Base-by-base conservation (phyloP, 2,888 invertebrate genomes). In the Patella caerulea region DNA sequence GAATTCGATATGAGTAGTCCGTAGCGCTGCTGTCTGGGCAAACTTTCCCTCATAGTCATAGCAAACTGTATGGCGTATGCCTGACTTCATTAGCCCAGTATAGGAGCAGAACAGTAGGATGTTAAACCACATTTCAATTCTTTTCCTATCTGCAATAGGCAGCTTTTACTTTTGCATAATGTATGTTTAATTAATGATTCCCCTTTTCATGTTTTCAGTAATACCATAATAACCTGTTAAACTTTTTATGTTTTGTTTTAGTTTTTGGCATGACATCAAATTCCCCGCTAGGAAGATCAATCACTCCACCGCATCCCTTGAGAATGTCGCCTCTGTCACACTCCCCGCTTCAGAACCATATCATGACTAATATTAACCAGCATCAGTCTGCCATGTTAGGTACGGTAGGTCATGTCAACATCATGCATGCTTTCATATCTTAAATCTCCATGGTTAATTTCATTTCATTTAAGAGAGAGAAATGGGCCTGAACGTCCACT, bases 231-330 rank as follows among this genome's bases (percentile, higher is more conserved):
- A 45, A 45, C 45, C 45, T 45, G 34, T 45, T 4, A 45, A 45
- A 3, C 34, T 45, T 7, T 73, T 17, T 52, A n/a, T 24, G 24
- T 24, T 73, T 29, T 29, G 3, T 70, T 74, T 55, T 54, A 45
- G 70, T 77, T 77, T 54, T 79, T 81, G 83, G 83, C 71, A 74
- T 80, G 65, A 54, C 65, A 29, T 59, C 76, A 69, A 59, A 72
- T 34, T 79, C 81, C 17, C 81, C 83, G 12, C 29, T 81, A 29
- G 81, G 78, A 15, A 72, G 84, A 45, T 81, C 83, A 69, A 80
- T 84, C 0, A 82, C 86, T 52, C 85, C 86, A 14, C 83, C 86
- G 71, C 83, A 83, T n/a, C 77, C 78, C 45, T 75, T 77, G 4
- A 59, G 77, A 59, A 65, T 76, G 78, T 71, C 78, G 76, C 54